Evolutionary conservation across 2,113 vertebrate genomes (phyloP).

Genomic region (Glaucomys volans): DNA sequence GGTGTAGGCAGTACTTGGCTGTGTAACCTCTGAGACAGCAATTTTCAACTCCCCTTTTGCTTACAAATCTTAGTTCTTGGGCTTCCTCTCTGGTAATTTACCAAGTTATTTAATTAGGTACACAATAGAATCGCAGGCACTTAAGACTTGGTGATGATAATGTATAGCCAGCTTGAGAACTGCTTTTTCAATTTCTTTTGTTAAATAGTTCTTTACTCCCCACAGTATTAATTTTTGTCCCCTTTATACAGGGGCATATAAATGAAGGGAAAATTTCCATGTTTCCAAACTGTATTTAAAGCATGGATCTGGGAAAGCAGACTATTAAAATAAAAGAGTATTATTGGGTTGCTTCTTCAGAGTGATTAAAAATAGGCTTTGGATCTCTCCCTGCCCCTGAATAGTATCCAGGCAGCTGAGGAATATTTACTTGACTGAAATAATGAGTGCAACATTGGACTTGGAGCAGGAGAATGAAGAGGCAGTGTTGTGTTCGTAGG

Average conservation of each 20-base stretch:
- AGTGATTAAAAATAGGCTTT: neutral
- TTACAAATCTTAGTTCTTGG: neutral
- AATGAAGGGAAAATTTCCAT: neutral
- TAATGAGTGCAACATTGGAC: neutral
- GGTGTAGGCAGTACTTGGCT: neutral
- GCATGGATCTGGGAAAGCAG: neutral
- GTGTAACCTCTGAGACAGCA: neutral
- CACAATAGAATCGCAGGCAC: neutral
- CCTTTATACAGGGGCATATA: neutral
- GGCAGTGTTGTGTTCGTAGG: neutral
- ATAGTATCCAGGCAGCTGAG: too few species aligned
- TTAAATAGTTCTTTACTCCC: neutral
- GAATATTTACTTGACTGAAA: neutral
- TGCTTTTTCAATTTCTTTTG: neutral
- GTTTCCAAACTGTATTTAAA: neutral
- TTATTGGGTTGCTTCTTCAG: neutral
- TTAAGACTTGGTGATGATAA: neutral
- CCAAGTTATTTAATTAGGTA: neutral
- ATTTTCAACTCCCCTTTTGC: neutral
- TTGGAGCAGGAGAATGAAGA: neutral
- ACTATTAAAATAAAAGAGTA: neutral
- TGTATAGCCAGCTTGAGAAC: neutral
- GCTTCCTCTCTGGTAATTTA: neutral
- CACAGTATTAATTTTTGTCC: neutral
- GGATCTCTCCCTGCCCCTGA: too few species aligned